Conservation (phyloP, 2,888 invertebrate genomes). For the Cantharis rustica region DNA sequence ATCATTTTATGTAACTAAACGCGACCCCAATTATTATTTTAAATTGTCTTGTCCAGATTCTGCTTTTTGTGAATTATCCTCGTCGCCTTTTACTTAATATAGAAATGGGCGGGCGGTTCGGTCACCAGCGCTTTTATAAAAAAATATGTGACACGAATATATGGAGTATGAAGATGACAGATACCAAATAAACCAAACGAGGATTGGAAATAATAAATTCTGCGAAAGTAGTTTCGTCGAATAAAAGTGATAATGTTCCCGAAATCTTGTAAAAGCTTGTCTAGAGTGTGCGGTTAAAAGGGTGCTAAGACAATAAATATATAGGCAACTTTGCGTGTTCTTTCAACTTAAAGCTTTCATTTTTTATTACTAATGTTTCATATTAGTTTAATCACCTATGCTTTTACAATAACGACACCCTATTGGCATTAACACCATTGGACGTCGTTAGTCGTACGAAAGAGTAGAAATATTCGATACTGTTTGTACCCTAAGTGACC, state of each 20-base stretch:
- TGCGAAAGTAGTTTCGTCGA: conserved; percentile 37
- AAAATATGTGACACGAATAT: conserved; percentile 15
- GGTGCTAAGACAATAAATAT: conserved; percentile 35
- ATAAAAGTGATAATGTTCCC: conserved; percentile 44
- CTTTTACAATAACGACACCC: background rate
- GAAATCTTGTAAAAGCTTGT: conserved; percentile 38
- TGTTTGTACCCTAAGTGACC: background rate
- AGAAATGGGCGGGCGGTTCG: conserved; percentile 10
- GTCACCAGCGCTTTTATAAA: background rate
- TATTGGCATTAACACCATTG: background rate
- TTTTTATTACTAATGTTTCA: conserved; percentile 25
- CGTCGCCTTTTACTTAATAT: conserved; percentile 8
- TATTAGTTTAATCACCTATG: conserved; percentile 20
- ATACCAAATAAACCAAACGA: conserved; percentile 15
- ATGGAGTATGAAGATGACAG: conserved; percentile 2
- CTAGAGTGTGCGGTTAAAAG: conserved; percentile 31
- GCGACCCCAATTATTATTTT: background rate
- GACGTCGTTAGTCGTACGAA: background rate
- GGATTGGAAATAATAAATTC: conserved; percentile 36
- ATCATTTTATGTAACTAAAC: background rate
- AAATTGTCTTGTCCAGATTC: background rate
- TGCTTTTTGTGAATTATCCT: conserved; percentile 7
- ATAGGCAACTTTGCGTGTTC: conserved; percentile 20
- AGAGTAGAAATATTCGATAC: background rate
- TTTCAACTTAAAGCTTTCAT: conserved; percentile 16